Conservation (phyloP, 2,888 invertebrate genomes). For the Physocephala rufipes region DNA sequence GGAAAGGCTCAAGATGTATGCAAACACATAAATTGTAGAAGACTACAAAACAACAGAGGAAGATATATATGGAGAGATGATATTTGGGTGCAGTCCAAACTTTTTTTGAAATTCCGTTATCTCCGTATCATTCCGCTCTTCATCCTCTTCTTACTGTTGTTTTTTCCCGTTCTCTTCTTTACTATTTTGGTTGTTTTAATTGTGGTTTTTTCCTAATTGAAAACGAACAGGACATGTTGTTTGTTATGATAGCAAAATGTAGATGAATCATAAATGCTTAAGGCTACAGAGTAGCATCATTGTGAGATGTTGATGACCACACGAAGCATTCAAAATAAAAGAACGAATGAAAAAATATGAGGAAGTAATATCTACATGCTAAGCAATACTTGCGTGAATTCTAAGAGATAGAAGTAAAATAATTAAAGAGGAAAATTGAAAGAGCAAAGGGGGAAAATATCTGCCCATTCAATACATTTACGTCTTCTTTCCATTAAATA, state of each 20-base stretch:
- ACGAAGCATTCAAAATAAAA: neutral
- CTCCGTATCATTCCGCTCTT: neutral
- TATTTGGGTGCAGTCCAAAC: neutral
- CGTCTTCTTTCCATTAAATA: no score
- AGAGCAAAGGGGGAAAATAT: neutral
- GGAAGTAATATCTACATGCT: neutral
- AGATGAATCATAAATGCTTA: slow-evolving; percentile 49
- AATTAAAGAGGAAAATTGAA: neutral
- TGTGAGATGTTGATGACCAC: slow-evolving; percentile 44
- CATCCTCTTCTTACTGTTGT: slow-evolving; percentile 19
- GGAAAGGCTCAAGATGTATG: slow-evolving; percentile 57
- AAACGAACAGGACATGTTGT: slow-evolving; percentile 45
- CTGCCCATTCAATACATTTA: no score
- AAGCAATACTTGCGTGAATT: neutral
- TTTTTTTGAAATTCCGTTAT: slow-evolving; percentile 5
- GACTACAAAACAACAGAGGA: slow-evolving; percentile 24
- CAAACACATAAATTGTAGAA: slow-evolving; percentile 38
- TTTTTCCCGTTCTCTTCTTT: neutral
- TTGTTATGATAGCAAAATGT: slow-evolving; percentile 61
- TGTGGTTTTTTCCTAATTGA: slow-evolving; percentile 58
- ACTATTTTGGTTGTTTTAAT: slow-evolving; percentile 38
- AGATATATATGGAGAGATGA: slow-evolving; percentile 5
- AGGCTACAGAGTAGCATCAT: slow-evolving; percentile 54
- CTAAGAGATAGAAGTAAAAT: neutral
- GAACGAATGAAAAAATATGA: neutral